These are phyloP conservation scores for Drosophila affinis DNA, from an alignment of 2,888 invertebrate species.

Conservation along the genomic window DNA sequence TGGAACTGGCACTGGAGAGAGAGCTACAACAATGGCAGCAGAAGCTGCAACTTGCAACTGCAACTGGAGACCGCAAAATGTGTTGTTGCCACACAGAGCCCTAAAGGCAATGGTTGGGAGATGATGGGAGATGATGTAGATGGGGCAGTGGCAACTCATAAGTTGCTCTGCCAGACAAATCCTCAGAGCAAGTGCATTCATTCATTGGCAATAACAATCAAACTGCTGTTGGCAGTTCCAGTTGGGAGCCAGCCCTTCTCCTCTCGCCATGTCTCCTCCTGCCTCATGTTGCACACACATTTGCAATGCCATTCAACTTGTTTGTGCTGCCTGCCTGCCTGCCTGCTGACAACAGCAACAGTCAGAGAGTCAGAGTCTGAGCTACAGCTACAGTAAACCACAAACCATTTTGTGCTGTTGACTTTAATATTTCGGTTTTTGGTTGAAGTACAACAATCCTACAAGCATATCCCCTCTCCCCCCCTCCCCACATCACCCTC, in stretches of 20 bases:
- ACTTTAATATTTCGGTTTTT: conserved; percentile 62
- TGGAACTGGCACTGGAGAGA: conserved; percentile 23
- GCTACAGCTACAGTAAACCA: conserved; percentile 38
- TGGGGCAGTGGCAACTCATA: conserved; percentile 31
- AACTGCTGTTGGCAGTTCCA: conserved; percentile 74
- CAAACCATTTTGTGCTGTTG: conserved; percentile 52
- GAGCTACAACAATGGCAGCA: conserved; percentile 56
- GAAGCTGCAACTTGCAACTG: conserved; percentile 53
- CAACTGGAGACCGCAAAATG: conserved; percentile 74
- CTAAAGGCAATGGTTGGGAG: conserved; percentile 25
- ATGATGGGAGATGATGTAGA: conserved; percentile 5
- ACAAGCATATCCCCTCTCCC: conserved; percentile 15
- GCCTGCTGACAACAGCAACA: neutral
- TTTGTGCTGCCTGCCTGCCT: conserved; percentile 39
- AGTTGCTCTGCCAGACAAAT: conserved; percentile 60
- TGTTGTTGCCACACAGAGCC: conserved; percentile 51
- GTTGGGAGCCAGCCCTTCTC: conserved; percentile 37
- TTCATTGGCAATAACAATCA: conserved; percentile 80
- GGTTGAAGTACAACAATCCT: conserved; percentile 33
- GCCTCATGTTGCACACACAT: conserved; percentile 47
- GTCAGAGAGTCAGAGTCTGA: conserved; percentile 19
- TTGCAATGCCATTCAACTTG: conserved; percentile 71
- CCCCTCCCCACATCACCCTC: neutral
- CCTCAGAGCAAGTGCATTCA: conserved; percentile 71
- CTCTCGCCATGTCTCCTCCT: conserved; percentile 7